A percentile compares a stretch with the other conserved stretches of the same genome.
Evolutionary conservation across 1,140 invertebrate species (phyloP).

Genomic region (Phenacoccus solenopsis): DNA sequence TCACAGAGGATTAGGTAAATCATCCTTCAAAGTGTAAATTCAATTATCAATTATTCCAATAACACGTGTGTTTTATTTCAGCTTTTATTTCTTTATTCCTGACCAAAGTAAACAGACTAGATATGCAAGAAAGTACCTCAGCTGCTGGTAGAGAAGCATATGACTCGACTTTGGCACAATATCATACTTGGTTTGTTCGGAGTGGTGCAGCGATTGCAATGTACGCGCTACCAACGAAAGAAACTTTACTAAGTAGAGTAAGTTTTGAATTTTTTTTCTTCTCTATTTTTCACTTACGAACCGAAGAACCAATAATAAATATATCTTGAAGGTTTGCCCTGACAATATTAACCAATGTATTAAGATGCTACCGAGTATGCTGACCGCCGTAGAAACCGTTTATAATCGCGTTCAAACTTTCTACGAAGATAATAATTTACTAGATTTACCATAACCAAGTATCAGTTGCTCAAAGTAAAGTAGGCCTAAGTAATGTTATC

Average conservation of each 20-base stretch:
- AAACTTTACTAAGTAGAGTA: constrained; percentile 57
- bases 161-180: constrained; percentile 65
- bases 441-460: background rate
- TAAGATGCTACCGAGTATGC: background rate
- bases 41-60: background rate
- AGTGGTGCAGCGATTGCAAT: constrained; percentile 76
- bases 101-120: constrained; percentile 48
- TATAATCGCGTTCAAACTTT: background rate
- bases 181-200: constrained; percentile 77
- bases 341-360: background rate
- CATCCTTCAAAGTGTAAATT: constrained; percentile 18
- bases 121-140: constrained; percentile 55
- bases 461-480: background rate
- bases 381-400: background rate
- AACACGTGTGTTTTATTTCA: constrained; percentile 36
- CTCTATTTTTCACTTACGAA: background rate
- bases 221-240: constrained; percentile 67
- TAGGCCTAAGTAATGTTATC: no score
- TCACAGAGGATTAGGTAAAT: constrained; percentile 71
- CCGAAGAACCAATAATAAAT: background rate
- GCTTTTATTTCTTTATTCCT: constrained; percentile 81
- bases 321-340: background rate
- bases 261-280: constrained; percentile 3
- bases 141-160: constrained; percentile 64
- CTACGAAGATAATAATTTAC: constrained; percentile 4